Percentiles rank a stretch among this genome's conserved stretches.
Evolutionary conservation across 2,888 invertebrate genomes (phyloP).

Genomic region (Lasioglossum pauxillum): DNA sequence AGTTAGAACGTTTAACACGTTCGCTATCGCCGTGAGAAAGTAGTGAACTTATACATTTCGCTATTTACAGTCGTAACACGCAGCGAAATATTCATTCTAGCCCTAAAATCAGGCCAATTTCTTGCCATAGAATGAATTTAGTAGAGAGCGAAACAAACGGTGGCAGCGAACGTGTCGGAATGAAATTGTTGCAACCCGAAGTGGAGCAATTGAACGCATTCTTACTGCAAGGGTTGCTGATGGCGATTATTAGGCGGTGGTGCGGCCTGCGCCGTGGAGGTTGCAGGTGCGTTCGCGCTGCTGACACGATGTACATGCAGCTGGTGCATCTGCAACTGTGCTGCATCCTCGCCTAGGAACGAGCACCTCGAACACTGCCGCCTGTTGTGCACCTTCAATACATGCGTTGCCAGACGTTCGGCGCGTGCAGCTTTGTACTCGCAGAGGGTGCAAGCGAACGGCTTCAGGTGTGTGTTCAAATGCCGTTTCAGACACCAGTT

Average conservation of each 20-base stretch:
- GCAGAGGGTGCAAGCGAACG: conserved; percentile 95
- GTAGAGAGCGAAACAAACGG: no score
- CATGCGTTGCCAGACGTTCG: conserved; percentile 95
- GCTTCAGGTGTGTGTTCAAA: conserved; percentile 96
- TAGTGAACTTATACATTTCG: background rate
- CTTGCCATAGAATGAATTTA: no score
- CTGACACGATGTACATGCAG: conserved; percentile 82
- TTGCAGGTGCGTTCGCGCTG: conserved; percentile 73
- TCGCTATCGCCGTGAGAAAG: background rate
- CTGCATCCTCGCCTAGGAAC: conserved; percentile 93
- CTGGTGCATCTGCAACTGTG: conserved; percentile 92
- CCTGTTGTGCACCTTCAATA: conserved; percentile 96
- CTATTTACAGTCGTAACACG: no score
- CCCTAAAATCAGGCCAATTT: no score
- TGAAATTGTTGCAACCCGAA: background rate
- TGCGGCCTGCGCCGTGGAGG: conserved; percentile 60
- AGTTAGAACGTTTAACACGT: background rate
- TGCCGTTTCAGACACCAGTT: conserved; percentile 97
- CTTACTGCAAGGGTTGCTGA: conserved; percentile 76
- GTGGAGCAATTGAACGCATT: background rate
- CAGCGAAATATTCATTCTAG: no score
- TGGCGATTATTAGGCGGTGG: conserved; percentile 65
- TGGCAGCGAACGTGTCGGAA: background rate
- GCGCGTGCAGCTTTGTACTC: conserved; percentile 97
- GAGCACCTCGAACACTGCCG: conserved; percentile 95